A percentile compares a stretch with the other conserved stretches of the same genome.
These are phyloP conservation scores for Tachina lurida DNA, from an alignment of 2,888 invertebrate genomes.

Conservation along the genomic window DNA sequence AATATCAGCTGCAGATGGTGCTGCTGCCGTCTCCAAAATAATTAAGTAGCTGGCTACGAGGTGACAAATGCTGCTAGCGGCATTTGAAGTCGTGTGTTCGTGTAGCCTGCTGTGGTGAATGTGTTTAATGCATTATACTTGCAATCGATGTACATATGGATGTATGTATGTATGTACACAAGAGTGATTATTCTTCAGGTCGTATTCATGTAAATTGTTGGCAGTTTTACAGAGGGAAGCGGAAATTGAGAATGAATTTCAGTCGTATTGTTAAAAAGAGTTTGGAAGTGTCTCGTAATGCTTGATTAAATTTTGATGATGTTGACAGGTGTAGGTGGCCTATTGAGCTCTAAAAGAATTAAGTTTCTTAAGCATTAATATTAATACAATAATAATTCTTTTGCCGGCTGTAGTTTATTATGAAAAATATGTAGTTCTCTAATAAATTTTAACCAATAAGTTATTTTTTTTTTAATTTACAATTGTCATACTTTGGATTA, in stretches of 20 bases:
- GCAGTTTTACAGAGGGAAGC: conserved; percentile 32
- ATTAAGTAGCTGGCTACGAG: too few relatives aligned
- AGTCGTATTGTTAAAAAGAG: conserved; percentile 9
- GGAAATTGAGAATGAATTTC: conserved; percentile 46
- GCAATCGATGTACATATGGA: too few relatives aligned
- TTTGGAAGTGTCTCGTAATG: conserved; percentile 20
- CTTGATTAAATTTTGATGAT: conserved; percentile 43
- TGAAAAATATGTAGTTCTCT: too few relatives aligned
- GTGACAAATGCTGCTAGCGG: too few relatives aligned
- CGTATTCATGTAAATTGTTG: conserved; percentile 20
- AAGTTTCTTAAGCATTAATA: conserved; percentile 8
- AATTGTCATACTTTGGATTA: too few relatives aligned
- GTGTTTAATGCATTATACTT: too few relatives aligned
- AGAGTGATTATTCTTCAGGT: background rate
- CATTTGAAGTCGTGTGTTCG: too few relatives aligned
- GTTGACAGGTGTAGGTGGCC: conserved; percentile 61
- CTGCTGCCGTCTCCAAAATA: too few relatives aligned
- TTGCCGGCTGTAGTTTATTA: background rate
- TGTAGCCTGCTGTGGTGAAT: too few relatives aligned
- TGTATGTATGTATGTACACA: conserved; percentile 19
- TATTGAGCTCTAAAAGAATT: background rate
- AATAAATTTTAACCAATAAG: too few relatives aligned
- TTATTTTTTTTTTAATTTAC: too few relatives aligned
- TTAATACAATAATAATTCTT: conserved; percentile 14
- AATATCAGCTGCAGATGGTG: too few relatives aligned